Evolutionary conservation across 2,113 vertebrate species (phyloP).

Genomic region (Aramus guarauna): DNA sequence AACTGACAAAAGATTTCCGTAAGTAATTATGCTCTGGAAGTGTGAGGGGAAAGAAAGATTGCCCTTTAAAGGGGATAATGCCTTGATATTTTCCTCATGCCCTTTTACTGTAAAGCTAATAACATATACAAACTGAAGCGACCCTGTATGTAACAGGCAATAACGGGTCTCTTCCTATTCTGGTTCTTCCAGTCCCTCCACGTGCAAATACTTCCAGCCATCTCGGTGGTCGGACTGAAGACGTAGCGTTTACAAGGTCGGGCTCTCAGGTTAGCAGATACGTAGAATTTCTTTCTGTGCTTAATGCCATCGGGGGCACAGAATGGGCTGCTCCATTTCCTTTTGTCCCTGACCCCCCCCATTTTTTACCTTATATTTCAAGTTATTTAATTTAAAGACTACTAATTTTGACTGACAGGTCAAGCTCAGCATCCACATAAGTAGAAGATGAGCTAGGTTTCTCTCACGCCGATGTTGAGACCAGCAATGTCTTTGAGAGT

Average conservation of each 20-base stretch:
- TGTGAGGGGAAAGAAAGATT: neutral
- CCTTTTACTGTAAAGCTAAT: neutral
- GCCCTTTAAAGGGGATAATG: slow-evolving; percentile 14
- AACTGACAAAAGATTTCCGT: slow-evolving; percentile 44
- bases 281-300: neutral
- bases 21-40: neutral
- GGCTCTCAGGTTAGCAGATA: neutral
- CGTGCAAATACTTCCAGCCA: neutral
- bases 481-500: neutral
- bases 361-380: neutral
- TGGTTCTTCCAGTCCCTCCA: neutral
- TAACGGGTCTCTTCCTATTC: neutral
- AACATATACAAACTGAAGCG: neutral
- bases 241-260: neutral
- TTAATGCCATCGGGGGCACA: neutral
- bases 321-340: neutral
- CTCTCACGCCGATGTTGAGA: neutral
- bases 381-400: neutral
- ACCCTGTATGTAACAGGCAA: neutral
- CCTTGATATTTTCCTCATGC: slow-evolving; percentile 17
- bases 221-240: neutral
- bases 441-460: neutral
- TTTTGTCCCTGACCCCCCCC: neutral
- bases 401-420: neutral
- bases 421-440: neutral